Conservation (phyloP, 1,140 invertebrate genomes). For the Armadillidium nasatum region DNA sequence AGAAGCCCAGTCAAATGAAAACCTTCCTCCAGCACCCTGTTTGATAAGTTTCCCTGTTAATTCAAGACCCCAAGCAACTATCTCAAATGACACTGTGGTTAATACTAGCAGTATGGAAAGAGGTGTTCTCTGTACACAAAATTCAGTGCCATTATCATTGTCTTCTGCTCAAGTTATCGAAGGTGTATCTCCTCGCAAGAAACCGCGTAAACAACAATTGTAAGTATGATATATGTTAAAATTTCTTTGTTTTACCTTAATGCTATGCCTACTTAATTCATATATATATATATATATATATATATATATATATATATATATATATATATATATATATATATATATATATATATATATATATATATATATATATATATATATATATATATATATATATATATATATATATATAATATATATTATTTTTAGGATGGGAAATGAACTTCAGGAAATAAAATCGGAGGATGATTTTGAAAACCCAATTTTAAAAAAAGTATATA, state of each 20-base stretch:
- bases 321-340: too few relatives aligned
- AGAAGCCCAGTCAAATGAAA: slow-evolving; percentile 33
- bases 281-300: too few relatives aligned
- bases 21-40: not conserved
- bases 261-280: too few relatives aligned
- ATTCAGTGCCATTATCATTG: not conserved
- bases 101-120: slow-evolving; percentile 8
- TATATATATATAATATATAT: slow-evolving; percentile 26
- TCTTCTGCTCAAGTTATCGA: slow-evolving; percentile 48
- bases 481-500: slow-evolving; percentile 57
- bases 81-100: not conserved
- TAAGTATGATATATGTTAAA: slow-evolving; percentile 49
- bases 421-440: slow-evolving; percentile 58
- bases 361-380: too few relatives aligned
- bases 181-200: slow-evolving; percentile 66
- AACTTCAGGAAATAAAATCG: slow-evolving; percentile 59
- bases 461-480: slow-evolving; percentile 66
- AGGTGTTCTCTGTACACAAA: not conserved
- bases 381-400: too few relatives aligned
- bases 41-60: not conserved
- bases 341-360: too few relatives aligned
- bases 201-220: slow-evolving; percentile 69
- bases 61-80: not conserved
- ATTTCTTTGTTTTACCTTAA: not conserved
- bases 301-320: too few relatives aligned